Conservation (phyloP, 1,140 invertebrate genomes). For the Megathymus violae region DNA sequence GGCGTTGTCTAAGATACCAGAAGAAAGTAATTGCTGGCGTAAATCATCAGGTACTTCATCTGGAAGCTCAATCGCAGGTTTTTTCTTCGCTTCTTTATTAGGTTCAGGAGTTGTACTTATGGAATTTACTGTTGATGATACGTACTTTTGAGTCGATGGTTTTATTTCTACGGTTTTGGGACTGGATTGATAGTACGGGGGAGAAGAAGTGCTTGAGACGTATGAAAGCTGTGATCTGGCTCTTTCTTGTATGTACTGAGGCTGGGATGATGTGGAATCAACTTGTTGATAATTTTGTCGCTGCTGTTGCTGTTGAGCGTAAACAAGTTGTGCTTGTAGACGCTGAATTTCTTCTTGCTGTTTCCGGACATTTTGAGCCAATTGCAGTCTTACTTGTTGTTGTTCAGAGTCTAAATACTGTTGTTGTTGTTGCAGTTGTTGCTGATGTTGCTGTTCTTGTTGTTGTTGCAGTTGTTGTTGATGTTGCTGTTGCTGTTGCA, state of each 20-base stretch:
- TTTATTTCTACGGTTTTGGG: conserved; percentile 73
- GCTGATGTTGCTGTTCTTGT: conserved; percentile 52
- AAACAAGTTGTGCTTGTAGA: conserved; percentile 70
- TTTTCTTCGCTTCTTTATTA: conserved; percentile 83
- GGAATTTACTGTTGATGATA: conserved; percentile 71
- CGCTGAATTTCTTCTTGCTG: conserved; percentile 79
- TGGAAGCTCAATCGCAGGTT: conserved; percentile 87
- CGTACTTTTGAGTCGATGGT: conserved; percentile 72
- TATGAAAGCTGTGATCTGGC: conserved; percentile 57
- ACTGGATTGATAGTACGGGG: conserved; percentile 69
- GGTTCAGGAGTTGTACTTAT: conserved; percentile 70
- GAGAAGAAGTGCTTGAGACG: conserved; percentile 62
- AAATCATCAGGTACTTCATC: conserved; percentile 94
- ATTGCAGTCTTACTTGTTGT: conserved; percentile 80
- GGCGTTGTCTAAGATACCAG: conserved; percentile 93
- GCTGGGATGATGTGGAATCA: conserved; percentile 57
- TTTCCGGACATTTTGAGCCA: conserved; percentile 74
- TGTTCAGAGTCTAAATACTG: conserved; percentile 76
- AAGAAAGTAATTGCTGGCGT: conserved; percentile 91
- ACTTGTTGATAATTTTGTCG: conserved; percentile 54
- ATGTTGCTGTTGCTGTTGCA: conserved; percentile 57
- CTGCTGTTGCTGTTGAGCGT: conserved; percentile 51
- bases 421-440: conserved; percentile 59
- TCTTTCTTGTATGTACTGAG: conserved; percentile 70
- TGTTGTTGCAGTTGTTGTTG: conserved; percentile 51